phyloP scores from a whole-genome alignment of 2,888 invertebrate species.

The Uloborus plumipes region DNA sequence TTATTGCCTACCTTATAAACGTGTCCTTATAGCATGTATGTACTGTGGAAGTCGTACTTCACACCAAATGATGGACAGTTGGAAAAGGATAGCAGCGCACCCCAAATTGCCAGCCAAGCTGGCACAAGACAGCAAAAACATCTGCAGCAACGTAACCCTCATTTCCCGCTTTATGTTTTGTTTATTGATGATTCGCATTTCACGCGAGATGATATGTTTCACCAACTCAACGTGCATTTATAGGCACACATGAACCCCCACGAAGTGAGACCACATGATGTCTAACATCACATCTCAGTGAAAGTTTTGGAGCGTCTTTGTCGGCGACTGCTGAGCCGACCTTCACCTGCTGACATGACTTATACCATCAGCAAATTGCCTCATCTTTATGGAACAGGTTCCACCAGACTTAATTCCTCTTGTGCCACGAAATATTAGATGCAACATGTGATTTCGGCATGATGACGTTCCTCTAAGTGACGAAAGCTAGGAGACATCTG shows the following conservation, averaged over 20 bases:
- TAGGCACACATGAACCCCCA: background rate
- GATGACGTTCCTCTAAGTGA: too few species aligned
- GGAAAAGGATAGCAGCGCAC: too few species aligned
- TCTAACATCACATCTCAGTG: background rate
- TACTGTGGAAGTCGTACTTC: too few species aligned
- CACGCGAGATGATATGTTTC: background rate
- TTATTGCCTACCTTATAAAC: too few species aligned
- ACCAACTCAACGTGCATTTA: background rate
- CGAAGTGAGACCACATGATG: background rate
- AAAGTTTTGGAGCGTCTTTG: background rate
- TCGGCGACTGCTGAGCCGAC: background rate
- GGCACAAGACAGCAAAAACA: too few species aligned
- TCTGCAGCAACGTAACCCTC: too few species aligned
- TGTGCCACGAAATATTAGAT: too few species aligned
- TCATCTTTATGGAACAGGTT: conserved; percentile 5
- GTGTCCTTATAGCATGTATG: too few species aligned
- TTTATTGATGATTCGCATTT: background rate
- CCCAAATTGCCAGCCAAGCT: too few species aligned
- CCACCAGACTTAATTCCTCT: background rate
- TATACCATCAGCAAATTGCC: background rate
- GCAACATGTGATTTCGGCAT: too few species aligned
- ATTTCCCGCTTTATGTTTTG: background rate
- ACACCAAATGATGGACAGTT: too few species aligned
- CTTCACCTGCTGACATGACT: background rate
- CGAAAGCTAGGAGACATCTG: too few species aligned